These are phyloP conservation scores for Coleophora flavipennella DNA, from an alignment of 2,888 invertebrate species.

Conservation along the genomic window DNA sequence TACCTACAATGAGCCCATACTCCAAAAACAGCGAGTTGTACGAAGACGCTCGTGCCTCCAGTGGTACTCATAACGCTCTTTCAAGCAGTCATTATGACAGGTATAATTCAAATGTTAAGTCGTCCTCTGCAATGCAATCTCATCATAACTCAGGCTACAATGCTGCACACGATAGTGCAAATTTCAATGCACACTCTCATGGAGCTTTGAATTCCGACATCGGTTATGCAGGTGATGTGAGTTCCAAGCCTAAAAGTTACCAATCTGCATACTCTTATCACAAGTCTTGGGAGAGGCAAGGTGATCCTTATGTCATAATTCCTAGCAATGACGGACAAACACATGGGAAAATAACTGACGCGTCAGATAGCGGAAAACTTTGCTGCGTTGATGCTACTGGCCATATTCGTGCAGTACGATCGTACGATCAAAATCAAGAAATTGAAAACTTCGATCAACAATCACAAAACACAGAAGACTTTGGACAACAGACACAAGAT, in stretches of 20 bases:
- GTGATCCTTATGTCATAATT: slow-evolving; percentile 60
- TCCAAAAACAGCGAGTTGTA: slow-evolving; percentile 42
- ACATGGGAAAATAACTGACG: slow-evolving; percentile 37
- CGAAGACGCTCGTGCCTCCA: slow-evolving; percentile 32
- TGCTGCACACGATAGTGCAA: slow-evolving; percentile 21
- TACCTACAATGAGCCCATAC: slow-evolving; percentile 34
- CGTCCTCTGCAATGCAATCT: slow-evolving; percentile 26
- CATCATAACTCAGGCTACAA: slow-evolving; percentile 29
- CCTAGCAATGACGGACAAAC: slow-evolving; percentile 37
- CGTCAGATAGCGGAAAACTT: slow-evolving; percentile 20
- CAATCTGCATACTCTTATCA: slow-evolving; percentile 66
- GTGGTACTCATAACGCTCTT: slow-evolving; percentile 25
- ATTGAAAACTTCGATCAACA: slow-evolving; percentile 20
- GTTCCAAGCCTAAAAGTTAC: slow-evolving; percentile 52
- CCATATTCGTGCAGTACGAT: slow-evolving; percentile 42
- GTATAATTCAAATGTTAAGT: slow-evolving; percentile 31
- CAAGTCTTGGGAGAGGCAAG: slow-evolving; percentile 66
- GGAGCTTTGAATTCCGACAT: slow-evolving; percentile 16
- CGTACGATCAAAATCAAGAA: slow-evolving; percentile 29
- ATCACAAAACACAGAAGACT: slow-evolving; percentile 21
- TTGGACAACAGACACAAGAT: slow-evolving; percentile 24
- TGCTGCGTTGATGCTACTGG: slow-evolving; percentile 33
- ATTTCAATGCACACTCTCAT: slow-evolving; percentile 21
- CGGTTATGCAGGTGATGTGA: slow-evolving; percentile 20
- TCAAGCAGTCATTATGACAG: slow-evolving; percentile 24